Conservation (phyloP, 1,140 invertebrate genomes). For the Copidosoma floridanum region DNA sequence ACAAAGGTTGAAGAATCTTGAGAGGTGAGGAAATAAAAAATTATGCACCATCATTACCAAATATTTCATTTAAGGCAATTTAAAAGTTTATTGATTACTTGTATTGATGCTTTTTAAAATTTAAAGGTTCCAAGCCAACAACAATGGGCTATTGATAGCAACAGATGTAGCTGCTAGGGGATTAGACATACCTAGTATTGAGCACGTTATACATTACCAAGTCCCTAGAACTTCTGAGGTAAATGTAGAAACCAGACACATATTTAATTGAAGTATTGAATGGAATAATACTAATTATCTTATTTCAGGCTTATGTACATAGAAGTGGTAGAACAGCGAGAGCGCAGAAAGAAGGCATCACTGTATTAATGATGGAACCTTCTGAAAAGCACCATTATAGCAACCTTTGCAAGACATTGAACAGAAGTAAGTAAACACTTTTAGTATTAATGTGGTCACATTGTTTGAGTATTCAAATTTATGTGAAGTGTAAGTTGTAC, state of each 20-base stretch:
- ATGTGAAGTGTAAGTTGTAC: no score
- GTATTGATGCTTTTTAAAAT: not conserved
- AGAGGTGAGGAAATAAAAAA: conserved; percentile 59
- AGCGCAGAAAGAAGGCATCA: conserved; percentile 83
- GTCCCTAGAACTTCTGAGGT: conserved; percentile 92
- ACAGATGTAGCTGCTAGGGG: conserved; percentile 97
- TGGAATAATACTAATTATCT: conserved; percentile 1
- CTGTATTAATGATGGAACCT: conserved; percentile 89
- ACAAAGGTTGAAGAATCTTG: conserved; percentile 91
- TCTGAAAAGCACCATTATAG: conserved; percentile 78
- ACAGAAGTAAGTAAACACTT: conserved; percentile 74
- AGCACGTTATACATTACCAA: conserved; percentile 98
- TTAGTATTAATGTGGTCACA: no score
- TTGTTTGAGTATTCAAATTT: no score
- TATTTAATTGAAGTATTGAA: not conserved
- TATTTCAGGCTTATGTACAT: conserved; percentile 83
- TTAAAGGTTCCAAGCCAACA: conserved; percentile 73
- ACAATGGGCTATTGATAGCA: conserved; percentile 81
- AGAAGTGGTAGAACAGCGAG: conserved; percentile 94
- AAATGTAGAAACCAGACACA: no score
- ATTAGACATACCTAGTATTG: conserved; percentile 89
- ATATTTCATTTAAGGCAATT: not conserved
- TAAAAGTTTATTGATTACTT: conserved; percentile 10
- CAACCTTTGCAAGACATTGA: conserved; percentile 79
- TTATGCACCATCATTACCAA: not conserved